Conservation (phyloP, 2,113 vertebrate species). For the Anoplopoma fimbria region DNA sequence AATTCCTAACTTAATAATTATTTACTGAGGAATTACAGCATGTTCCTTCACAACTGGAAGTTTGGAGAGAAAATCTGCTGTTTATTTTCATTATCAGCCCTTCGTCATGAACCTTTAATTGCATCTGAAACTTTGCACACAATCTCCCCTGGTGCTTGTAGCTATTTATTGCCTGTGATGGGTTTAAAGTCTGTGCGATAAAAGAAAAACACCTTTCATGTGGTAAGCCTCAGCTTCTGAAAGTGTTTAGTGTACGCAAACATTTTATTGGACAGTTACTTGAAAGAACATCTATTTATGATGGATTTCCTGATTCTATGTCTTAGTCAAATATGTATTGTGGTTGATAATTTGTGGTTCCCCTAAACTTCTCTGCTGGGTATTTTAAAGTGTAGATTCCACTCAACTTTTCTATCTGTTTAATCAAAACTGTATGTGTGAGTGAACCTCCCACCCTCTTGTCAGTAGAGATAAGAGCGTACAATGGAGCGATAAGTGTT, state of each 20-base stretch:
- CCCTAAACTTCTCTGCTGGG: neutral
- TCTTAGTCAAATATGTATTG: neutral
- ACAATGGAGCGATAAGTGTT: neutral
- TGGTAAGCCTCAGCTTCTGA: neutral
- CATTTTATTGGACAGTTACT: neutral
- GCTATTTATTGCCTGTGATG: slow-evolving; percentile 32
- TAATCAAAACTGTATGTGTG: neutral
- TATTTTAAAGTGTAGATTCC: neutral
- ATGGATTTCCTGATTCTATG: neutral
- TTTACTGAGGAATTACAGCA: neutral
- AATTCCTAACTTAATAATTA: neutral
- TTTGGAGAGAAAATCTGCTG: neutral
- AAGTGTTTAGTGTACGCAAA: neutral
- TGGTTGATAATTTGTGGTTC: neutral
- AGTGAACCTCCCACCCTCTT: neutral
- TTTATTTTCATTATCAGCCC: neutral
- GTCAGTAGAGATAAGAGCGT: neutral
- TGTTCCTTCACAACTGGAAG: neutral
- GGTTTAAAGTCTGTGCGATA: slow-evolving; percentile 64
- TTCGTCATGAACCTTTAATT: neutral
- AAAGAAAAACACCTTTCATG: slow-evolving; percentile 26
- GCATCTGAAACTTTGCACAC: neutral
- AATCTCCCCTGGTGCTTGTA: neutral
- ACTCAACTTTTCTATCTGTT: neutral
- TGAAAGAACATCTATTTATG: neutral